Percentiles rank a stretch among this genome's conserved stretches.
phyloP scores from a whole-genome alignment of 2,888 invertebrate species.

The Leptinotarsa juncta region DNA sequence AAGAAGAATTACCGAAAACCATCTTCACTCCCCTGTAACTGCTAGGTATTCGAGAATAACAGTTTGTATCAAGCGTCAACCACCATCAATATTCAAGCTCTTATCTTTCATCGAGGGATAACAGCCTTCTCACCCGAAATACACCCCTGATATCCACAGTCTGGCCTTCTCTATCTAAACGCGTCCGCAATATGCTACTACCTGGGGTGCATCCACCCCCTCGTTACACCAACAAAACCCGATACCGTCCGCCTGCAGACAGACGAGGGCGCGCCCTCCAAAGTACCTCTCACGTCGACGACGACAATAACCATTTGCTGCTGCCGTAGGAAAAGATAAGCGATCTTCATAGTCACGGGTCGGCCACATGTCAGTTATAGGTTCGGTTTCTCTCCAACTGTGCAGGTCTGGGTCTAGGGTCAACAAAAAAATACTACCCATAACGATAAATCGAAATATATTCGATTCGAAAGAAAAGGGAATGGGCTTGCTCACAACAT shows the following conservation, averaged over 20 bases:
- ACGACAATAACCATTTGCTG: conserved; percentile 2
- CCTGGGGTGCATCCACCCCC: conserved; percentile 14
- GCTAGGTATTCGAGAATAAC: too few species aligned
- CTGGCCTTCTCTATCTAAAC: neutral
- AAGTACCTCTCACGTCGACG: conserved; percentile 4
- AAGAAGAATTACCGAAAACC: too few species aligned
- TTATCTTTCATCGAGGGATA: too few species aligned
- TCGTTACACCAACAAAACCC: conserved; percentile 3
- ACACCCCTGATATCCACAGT: conserved; percentile 1
- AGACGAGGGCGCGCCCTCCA: conserved; percentile 10
- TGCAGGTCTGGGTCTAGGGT: neutral
- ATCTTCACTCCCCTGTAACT: too few species aligned
- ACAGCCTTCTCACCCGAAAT: neutral
- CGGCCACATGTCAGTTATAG: neutral
- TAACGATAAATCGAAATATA: neutral
- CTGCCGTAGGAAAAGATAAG: conserved; percentile 14
- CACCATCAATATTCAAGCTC: too few species aligned
- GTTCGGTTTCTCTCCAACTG: neutral
- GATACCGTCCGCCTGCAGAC: neutral
- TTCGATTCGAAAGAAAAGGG: too few species aligned
- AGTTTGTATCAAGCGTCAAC: too few species aligned
- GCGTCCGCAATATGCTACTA: neutral
- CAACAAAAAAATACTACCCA: neutral
- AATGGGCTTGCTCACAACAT: too few species aligned
- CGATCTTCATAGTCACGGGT: neutral